Evolutionary conservation across 2,797 vertebrate species (phyloP).

Genomic region (Serranus cabrilla): DNA sequence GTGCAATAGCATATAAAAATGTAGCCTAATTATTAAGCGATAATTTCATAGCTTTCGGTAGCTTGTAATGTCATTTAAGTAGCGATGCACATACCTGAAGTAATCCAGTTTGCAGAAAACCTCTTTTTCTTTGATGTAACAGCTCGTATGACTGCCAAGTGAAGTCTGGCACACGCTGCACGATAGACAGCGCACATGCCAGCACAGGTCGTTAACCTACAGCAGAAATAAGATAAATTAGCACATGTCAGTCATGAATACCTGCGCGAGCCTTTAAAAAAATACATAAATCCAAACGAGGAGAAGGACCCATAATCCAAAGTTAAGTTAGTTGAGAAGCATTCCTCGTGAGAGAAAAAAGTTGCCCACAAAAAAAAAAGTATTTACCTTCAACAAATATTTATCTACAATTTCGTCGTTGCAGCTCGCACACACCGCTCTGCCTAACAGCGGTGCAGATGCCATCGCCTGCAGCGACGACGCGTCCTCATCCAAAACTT

Average conservation of each 20-base stretch:
- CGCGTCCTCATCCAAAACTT: conserved; percentile 88
- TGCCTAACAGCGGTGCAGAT: conserved; percentile 85
- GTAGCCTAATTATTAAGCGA: background rate
- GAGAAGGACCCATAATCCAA: background rate
- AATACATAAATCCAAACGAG: conserved; percentile 4
- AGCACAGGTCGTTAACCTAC: conserved; percentile 96
- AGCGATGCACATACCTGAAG: conserved; percentile 88
- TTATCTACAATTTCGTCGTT: conserved; percentile 94
- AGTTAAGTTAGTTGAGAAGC: background rate
- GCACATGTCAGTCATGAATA: conserved; percentile 20
- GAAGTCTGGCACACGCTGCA: conserved; percentile 95
- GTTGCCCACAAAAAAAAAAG: background rate
- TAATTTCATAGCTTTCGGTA: conserved; percentile 4
- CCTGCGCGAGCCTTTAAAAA: background rate
- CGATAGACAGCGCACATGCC: conserved; percentile 96
- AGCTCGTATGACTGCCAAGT: conserved; percentile 94
- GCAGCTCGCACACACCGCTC: conserved; percentile 91
- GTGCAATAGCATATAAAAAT: background rate
- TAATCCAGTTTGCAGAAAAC: conserved; percentile 99
- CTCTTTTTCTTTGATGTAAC: conserved; percentile 97
- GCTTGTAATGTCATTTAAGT: background rate
- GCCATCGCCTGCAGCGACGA: conserved; percentile 91
- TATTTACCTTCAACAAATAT: conserved; percentile 94
- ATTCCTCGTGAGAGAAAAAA: background rate
- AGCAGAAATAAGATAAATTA: conserved; percentile 50